Conservation (phyloP, 2,113 vertebrate species). For the Tachysurus vachellii region DNA sequence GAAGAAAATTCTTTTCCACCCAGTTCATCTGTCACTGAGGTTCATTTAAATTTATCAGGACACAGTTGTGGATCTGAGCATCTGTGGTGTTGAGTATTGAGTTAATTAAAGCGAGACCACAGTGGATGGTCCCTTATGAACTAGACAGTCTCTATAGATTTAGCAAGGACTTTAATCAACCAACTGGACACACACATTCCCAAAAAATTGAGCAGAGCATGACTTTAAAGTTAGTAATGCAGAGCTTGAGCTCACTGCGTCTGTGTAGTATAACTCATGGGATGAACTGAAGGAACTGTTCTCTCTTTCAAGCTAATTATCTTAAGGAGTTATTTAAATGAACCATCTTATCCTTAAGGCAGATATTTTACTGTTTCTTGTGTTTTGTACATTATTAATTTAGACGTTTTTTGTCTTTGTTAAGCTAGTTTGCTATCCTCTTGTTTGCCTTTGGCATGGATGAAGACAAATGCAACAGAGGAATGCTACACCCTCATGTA, state of each 20-base stretch:
- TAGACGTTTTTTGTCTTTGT: neutral
- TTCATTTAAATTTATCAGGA: slow-evolving; percentile 39
- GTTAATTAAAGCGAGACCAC: slow-evolving; percentile 58
- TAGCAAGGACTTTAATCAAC: slow-evolving; percentile 55
- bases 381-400: slow-evolving; percentile 30
- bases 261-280: slow-evolving; percentile 22
- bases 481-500: slow-evolving; percentile 43
- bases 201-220: slow-evolving; percentile 20
- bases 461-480: slow-evolving; percentile 56
- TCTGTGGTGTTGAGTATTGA: slow-evolving; percentile 51
- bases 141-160: slow-evolving; percentile 49
- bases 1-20: slow-evolving; percentile 30
- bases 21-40: slow-evolving; percentile 34
- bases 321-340: slow-evolving; percentile 13
- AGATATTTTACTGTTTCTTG: neutral
- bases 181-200: slow-evolving; percentile 49
- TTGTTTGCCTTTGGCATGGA: slow-evolving; percentile 53
- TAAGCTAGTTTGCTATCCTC: slow-evolving; percentile 31
- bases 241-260: slow-evolving; percentile 20
- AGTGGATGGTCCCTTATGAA: slow-evolving; percentile 50
- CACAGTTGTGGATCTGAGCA: slow-evolving; percentile 47
- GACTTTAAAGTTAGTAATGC: slow-evolving; percentile 3
- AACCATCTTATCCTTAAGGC: slow-evolving; percentile 17
- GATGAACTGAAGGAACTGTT: slow-evolving; percentile 27
- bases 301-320: slow-evolving; percentile 9